A percentile compares a stretch with the other conserved stretches of the same genome.
Conservation (phyloP, 2,797 vertebrate species). For the Pteronotus mesoamericanus region DNA sequence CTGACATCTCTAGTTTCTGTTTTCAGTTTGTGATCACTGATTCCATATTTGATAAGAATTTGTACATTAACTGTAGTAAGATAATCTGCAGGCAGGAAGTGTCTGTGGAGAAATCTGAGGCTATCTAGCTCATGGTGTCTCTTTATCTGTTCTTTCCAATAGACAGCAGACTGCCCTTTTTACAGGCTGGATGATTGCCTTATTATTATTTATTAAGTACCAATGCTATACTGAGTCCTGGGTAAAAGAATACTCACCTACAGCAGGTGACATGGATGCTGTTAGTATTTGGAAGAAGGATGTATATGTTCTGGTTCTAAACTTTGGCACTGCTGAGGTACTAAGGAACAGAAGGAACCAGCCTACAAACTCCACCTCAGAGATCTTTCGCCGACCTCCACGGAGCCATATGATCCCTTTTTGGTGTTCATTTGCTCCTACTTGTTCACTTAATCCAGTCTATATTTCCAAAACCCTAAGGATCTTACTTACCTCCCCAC, state of each 20-base stretch:
- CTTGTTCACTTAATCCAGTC: background rate
- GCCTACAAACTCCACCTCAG: background rate
- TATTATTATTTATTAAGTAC: conserved; percentile 22
- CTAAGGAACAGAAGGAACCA: background rate
- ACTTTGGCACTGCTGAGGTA: background rate
- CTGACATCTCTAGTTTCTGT: conserved; percentile 47
- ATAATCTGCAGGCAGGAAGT: conserved; percentile 37
- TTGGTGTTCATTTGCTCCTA: background rate
- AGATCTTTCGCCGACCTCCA: background rate
- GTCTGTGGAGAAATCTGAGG: conserved; percentile 32
- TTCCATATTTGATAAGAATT: conserved; percentile 37
- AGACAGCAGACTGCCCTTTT: background rate
- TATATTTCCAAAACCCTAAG: background rate
- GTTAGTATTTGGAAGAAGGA: background rate
- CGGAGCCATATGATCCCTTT: background rate
- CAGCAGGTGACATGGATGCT: no score
- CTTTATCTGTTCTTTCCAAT: conserved; percentile 9
- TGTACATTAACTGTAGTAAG: conserved; percentile 8
- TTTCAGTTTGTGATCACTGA: conserved; percentile 53
- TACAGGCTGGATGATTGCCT: background rate
- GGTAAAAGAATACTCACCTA: background rate
- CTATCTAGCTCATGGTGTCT: background rate
- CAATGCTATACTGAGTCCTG: background rate
- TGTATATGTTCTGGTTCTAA: background rate
- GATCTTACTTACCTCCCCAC: background rate